These are phyloP conservation scores for Ceryle rudis DNA, from an alignment of 2,797 vertebrate species.

Conservation along the genomic window DNA sequence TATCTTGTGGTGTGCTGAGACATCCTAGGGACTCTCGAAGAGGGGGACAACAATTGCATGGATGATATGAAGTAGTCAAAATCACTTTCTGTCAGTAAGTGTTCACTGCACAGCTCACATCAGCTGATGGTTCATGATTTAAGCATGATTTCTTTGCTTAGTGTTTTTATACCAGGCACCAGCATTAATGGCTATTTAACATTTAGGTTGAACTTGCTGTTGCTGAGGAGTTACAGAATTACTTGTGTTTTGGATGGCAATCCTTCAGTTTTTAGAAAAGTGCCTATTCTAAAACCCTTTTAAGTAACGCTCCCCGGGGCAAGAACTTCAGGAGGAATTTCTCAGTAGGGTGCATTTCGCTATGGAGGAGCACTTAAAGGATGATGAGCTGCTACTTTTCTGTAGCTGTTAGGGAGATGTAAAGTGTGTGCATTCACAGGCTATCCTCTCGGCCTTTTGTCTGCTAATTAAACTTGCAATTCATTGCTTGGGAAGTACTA, in stretches of 20 bases:
- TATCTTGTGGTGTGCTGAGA: background rate
- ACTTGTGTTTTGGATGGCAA: background rate
- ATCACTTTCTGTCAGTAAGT: rapidly evolving
- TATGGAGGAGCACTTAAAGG: background rate
- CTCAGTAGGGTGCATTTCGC: background rate
- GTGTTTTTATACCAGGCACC: background rate
- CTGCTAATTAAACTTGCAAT: background rate
- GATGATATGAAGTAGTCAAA: background rate
- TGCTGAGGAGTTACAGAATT: background rate
- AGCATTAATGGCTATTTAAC: background rate
- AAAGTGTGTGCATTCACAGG: background rate
- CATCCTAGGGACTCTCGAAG: background rate
- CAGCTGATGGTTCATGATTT: background rate
- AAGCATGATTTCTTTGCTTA: background rate
- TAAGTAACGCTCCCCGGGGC: background rate
- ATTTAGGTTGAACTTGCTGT: background rate
- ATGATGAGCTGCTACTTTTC: background rate
- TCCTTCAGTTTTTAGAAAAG: background rate
- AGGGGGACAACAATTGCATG: background rate
- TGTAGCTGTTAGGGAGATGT: background rate
- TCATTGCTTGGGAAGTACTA: background rate
- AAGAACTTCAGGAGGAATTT: background rate
- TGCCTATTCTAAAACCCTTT: background rate
- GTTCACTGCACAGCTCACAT: background rate
- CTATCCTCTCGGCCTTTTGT: rapidly evolving